phyloP scores from a whole-genome alignment of 2,113 vertebrate species.

The Sphaerodactylus townsendi region DNA sequence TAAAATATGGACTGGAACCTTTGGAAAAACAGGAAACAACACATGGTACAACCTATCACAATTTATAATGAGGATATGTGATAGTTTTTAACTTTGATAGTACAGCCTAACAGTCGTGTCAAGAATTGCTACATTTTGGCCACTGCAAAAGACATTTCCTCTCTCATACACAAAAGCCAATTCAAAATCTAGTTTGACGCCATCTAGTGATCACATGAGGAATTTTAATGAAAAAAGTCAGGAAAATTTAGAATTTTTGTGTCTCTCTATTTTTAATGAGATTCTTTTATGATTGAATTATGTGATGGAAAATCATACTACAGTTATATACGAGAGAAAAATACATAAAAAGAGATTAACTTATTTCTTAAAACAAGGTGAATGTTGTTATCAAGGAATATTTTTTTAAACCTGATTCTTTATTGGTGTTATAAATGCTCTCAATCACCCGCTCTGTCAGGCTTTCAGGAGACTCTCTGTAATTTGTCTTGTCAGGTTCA shows the following conservation, averaged over 20 bases:
- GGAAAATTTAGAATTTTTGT: rapidly evolving
- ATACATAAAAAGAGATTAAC: rapidly evolving
- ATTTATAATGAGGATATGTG: not conserved
- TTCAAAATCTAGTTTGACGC: not conserved
- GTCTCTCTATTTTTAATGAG: rapidly evolving
- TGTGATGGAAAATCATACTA: rapidly evolving
- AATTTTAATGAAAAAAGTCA: rapidly evolving
- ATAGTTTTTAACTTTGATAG: not conserved
- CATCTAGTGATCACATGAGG: not conserved
- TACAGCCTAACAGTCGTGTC: not conserved
- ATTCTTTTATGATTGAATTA: not conserved
- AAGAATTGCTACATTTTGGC: not conserved
- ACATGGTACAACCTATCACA: not conserved
- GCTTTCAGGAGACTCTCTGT: too few species aligned
- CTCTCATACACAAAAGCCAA: rapidly evolving
- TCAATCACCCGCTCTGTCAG: too few species aligned
- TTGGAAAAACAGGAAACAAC: not conserved
- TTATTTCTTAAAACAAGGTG: rapidly evolving
- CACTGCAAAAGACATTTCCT: not conserved
- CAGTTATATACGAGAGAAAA: not conserved
- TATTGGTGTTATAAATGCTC: too few species aligned
- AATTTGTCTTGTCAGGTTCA: too few species aligned
- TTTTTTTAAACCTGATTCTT: not conserved
- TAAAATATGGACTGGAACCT: too few species aligned
- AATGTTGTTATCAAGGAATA: not conserved